Base-by-base conservation (phyloP, 2,113 vertebrate species). In the Triplophysa siluroides region DNA sequence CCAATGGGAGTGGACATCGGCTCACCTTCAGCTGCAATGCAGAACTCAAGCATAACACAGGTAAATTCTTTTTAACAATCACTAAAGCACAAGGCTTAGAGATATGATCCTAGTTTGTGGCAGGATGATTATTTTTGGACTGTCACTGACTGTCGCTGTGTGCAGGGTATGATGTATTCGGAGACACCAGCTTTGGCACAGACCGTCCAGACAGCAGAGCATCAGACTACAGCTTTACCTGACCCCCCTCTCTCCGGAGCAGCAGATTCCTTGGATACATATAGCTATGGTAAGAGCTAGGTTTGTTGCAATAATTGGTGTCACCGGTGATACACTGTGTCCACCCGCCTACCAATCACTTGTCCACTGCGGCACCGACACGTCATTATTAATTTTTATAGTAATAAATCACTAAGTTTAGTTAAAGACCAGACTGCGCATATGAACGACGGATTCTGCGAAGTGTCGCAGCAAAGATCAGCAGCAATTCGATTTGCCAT, bases 261-360 rank as follows among this genome's bases (percentile, higher is more conserved):
- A 7, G 0, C 74, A 26, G 87, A 90, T 0, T 85, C 41, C 38
- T 64, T 84, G 19, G 91, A 91, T 13, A 3, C 76, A 16, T 91
- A 83, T 23, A 33, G 85, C 29, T 92, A 83, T 63, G 89, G 93
- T 93, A 70, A 29, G 29, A 29, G 29, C 29, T 4, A 29, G 4
- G 29, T 4, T 29, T 29, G 29, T 29, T 29, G 29, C 29, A 4
- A 29, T 29, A 29, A 2, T 29, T 2, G 2, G 26, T 29, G 26
- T 29, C 26, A 29, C 26, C 2, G 26, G 26, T 29, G 26, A 29
- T 29, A 2, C 3, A 2, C 2, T 0, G 3, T 2, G 2, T 29
- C 26, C 26, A 29, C 26, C 3, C 26, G 26, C 26, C 26, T 29
- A 29, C 26, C 26, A 2, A 29, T 29, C 26, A 29, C 26, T 29